Conservation (phyloP, 2,113 vertebrate species). For the Etia nguti region DNA sequence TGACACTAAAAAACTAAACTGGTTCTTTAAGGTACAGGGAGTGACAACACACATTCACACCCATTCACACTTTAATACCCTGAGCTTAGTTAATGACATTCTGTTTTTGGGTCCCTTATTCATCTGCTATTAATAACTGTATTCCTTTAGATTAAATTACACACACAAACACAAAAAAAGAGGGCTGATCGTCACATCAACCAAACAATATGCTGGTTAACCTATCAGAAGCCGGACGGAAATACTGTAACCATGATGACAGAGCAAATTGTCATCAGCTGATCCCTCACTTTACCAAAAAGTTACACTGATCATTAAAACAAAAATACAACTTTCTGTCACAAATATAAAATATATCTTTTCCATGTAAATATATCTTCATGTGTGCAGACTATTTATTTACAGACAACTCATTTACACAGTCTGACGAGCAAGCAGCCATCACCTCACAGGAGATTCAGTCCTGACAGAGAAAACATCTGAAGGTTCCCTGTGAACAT, state of each 20-base stretch:
- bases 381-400: constrained; percentile 7
- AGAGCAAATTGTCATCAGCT: neutral
- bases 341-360: constrained; percentile 47
- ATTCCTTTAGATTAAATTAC: neutral
- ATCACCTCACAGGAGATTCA: neutral
- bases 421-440: neutral
- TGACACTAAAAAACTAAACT: neutral
- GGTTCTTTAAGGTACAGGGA: neutral
- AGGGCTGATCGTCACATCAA: neutral
- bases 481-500: neutral
- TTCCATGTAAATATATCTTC: constrained; percentile 48
- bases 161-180: neutral
- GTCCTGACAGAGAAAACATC: neutral
- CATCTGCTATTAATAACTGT: neutral
- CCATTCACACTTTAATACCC: neutral
- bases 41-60: neutral
- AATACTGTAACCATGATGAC: constrained; percentile 42
- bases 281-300: constrained; percentile 27
- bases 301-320: neutral
- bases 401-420: constrained; percentile 2
- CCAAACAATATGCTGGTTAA: neutral
- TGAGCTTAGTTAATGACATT: neutral
- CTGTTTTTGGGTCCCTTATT: neutral
- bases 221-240: neutral
- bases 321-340: constrained; percentile 31